Percentiles rank a stretch among this genome's conserved stretches.
Conservation (phyloP, 2,797 vertebrate species). For the Pseudotriccus pelzelni region DNA sequence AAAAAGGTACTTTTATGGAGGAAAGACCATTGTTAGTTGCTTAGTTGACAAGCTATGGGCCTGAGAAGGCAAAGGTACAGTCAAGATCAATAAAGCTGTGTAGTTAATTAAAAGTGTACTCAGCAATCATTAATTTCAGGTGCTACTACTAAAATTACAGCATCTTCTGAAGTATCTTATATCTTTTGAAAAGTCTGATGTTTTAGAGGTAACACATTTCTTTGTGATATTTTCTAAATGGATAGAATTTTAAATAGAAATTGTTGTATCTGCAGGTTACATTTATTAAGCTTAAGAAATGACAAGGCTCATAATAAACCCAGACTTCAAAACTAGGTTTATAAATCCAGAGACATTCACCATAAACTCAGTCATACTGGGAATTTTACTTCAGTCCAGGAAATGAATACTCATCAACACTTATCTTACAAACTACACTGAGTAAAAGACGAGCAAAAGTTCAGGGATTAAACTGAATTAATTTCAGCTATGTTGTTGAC, state of each 20-base stretch:
- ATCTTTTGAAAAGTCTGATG: neutral
- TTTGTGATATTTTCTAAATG: neutral
- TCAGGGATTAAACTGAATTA: neutral
- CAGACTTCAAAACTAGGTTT: neutral
- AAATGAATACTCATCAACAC: neutral
- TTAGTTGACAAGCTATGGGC: neutral
- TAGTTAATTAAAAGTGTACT: neutral
- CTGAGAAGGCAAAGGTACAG: neutral
- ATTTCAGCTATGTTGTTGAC: neutral
- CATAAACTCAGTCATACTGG: neutral
- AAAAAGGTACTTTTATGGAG: neutral
- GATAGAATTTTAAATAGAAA: neutral
- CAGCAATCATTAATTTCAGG: neutral
- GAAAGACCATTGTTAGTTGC: neutral
- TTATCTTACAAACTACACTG: neutral
- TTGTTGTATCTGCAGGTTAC: neutral
- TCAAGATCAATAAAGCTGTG: neutral
- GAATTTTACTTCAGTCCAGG: neutral
- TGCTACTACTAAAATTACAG: neutral
- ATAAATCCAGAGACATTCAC: neutral
- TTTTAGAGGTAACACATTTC: neutral
- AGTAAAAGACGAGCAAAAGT: neutral
- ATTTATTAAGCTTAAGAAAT: neutral
- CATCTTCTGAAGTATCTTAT: neutral
- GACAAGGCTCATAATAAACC: neutral